Base-by-base conservation (phyloP, 2,888 invertebrate genomes). In the Perizoma affinitatum region DNA sequence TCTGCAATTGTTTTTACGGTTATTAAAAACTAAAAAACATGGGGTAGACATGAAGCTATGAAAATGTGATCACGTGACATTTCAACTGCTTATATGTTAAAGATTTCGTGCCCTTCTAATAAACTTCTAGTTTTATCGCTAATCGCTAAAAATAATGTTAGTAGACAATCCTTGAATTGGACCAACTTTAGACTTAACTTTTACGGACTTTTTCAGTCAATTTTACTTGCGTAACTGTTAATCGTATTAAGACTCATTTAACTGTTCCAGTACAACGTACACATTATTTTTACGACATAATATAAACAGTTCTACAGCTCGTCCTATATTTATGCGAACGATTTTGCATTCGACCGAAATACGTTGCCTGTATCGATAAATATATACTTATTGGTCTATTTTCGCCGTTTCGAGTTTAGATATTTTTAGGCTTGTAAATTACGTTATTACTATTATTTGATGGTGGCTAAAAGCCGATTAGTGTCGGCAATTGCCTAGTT, bases 401-500 rank as follows among this genome's bases (percentile, higher is more conserved):
- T 74, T 70, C 53, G 72, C 69, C 65, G 67, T 71, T 74, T 76
- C 76, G 74, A 79, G 78, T 79, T 75, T 78, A 75, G 71, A 65
- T 81, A 81, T 78, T 80, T 55, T 72, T 70, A 72, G 75, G 53
- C 10, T 45, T 66, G 58, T 66, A 68, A 61, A 68, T 67, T 67
- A 65, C 71, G 71, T 66, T 57, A 50, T 58, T 38, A 33, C 7
- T 57, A 67, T 66, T 61, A 72, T 72, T 72, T 61, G n/a, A 48
- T 71, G 68, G 73, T 75, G 83, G 82, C 83, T 75, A 78, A 77
- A 74, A 83, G 82, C 83, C 81, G 79, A 75, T 71, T 56, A 67
- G 63, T 66, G 56, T 11, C 42, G 10, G 46, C 46, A 47, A 10
- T 36, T 34, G 35, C 42, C 7, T 34, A 11, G 43, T 49, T 49